phyloP scores from a whole-genome alignment of 2,113 vertebrate genomes.

The Nothoprocta pentlandii region DNA sequence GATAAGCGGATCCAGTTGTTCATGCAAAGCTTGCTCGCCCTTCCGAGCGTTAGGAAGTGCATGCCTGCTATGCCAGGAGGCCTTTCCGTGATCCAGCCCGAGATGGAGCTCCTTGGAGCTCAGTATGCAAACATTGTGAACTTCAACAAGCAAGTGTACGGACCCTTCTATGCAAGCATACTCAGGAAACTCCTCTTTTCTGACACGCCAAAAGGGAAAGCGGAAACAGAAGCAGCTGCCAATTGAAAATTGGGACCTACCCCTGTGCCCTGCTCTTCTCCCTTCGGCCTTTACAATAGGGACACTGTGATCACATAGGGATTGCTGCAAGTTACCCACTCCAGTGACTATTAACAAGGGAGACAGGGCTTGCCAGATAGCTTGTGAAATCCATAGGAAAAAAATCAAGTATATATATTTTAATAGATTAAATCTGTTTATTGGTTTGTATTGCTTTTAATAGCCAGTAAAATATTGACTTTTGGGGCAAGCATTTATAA shows the following conservation, averaged over 20 bases:
- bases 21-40: constrained; percentile 82
- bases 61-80: constrained; percentile 85
- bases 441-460: constrained; percentile 44
- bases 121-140: constrained; percentile 87
- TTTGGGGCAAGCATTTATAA: constrained; percentile 21
- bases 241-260: constrained; percentile 13
- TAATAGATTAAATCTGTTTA: constrained; percentile 50
- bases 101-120: constrained; percentile 83
- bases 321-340: background rate
- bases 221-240: constrained; percentile 50
- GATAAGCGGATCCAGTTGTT: constrained; percentile 91
- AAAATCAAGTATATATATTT: background rate
- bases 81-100: constrained; percentile 84
- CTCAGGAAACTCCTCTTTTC: constrained; percentile 89
- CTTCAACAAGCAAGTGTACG: constrained; percentile 92
- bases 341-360: background rate
- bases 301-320: background rate
- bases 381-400: constrained; percentile 35
- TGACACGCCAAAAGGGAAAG: constrained; percentile 50
- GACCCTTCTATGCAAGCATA: constrained; percentile 92
- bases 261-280: background rate
- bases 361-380: background rate
- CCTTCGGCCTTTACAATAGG: background rate
- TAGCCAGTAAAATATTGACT: constrained; percentile 41
- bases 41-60: constrained; percentile 76